Conservation (phyloP, 2,113 vertebrate species). For the Gopherus evgoodei region DNA sequence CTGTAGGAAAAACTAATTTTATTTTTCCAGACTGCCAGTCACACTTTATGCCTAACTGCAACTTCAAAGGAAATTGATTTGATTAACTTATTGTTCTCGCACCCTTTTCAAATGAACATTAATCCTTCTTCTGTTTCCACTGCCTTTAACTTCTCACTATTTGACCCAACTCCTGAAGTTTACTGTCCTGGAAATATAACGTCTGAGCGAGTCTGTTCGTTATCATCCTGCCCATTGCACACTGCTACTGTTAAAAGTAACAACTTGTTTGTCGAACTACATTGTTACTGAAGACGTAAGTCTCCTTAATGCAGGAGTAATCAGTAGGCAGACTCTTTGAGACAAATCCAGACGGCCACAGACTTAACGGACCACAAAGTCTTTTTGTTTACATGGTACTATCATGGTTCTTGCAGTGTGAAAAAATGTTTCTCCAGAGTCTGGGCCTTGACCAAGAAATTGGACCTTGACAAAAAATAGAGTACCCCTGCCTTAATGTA, state of each 20-base stretch:
- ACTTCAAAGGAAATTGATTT: neutral
- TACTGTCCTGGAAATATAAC: neutral
- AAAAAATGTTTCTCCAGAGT: no score
- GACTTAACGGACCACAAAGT: no score
- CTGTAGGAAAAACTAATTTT: fast-evolving
- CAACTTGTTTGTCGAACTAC: neutral
- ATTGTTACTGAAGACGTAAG: neutral
- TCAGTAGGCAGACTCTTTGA: no score
- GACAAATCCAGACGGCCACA: no score
- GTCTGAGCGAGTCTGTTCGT: neutral
- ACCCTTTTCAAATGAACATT: neutral
- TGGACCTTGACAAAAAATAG: neutral
- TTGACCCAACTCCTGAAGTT: neutral
- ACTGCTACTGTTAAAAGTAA: neutral
- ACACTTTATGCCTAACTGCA: neutral
- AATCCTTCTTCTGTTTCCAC: neutral
- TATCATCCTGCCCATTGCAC: neutral
- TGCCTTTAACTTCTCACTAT: neutral
- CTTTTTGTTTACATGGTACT: no score
- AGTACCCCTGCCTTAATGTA: fast-evolving
- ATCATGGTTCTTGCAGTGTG: no score
- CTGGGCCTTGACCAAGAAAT: no score
- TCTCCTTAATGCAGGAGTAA: neutral
- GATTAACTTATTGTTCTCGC: neutral
- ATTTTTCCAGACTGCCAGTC: neutral